phyloP scores from a whole-genome alignment of 2,888 invertebrate genomes.

The Meteorus colon region DNA sequence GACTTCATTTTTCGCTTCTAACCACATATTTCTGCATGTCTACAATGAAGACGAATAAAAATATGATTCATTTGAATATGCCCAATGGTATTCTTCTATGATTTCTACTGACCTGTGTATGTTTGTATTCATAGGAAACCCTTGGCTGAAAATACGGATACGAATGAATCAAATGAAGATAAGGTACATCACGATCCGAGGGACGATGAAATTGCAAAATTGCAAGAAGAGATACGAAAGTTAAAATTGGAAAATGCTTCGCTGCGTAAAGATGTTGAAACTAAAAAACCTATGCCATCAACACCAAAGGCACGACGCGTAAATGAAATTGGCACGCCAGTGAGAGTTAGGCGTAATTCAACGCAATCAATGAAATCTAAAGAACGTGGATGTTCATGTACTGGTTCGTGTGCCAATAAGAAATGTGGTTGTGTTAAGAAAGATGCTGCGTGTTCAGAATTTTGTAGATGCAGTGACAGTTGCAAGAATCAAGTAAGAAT shows the following conservation, averaged over 20 bases:
- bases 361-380: background rate
- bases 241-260: constrained; percentile 47
- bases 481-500: constrained; percentile 59
- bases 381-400: constrained; percentile 57
- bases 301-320: background rate
- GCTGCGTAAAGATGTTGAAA: constrained; percentile 40
- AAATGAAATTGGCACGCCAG: background rate
- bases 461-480: constrained; percentile 55
- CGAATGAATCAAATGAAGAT: background rate
- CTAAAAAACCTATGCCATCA: constrained; percentile 17
- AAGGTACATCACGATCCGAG: background rate
- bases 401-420: constrained; percentile 53
- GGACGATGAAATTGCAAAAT: constrained; percentile 41
- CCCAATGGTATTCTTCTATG: too few relatives aligned
- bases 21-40: too few relatives aligned
- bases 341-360: constrained; percentile 1
- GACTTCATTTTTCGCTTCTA: too few relatives aligned
- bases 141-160: background rate
- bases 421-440: constrained; percentile 60
- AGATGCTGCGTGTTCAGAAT: constrained; percentile 46
- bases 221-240: constrained; percentile 51
- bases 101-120: background rate
- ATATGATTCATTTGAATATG: too few relatives aligned
- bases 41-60: too few relatives aligned
- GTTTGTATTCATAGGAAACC: constrained; percentile 4